phyloP scores from a whole-genome alignment of 2,888 invertebrate genomes.

The Branchinecta sandiegonensis region DNA sequence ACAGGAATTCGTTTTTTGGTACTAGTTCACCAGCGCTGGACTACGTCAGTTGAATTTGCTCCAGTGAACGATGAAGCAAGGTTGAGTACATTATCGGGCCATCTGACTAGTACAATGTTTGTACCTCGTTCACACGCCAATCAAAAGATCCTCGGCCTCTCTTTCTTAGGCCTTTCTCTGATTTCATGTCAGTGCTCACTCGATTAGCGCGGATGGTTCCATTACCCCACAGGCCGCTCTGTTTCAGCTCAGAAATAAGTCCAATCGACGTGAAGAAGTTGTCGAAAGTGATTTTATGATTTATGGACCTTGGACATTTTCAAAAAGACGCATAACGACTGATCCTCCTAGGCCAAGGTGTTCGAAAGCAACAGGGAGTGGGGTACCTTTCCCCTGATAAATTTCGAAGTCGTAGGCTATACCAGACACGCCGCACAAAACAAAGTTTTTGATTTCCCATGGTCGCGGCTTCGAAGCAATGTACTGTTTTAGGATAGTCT shows the following conservation, averaged over 20 bases:
- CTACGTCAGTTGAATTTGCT: constrained; percentile 27
- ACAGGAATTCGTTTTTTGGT: constrained; percentile 27
- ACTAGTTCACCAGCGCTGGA: constrained; percentile 27
- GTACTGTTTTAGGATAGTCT: constrained; percentile 29
- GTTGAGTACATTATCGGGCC: constrained; percentile 24
- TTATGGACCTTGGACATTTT: constrained; percentile 16
- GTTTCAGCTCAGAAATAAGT: constrained; percentile 21
- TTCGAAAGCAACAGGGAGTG: constrained; percentile 25
- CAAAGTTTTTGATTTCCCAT: constrained; percentile 30
- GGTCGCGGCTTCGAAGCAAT: constrained; percentile 31
- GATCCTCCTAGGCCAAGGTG: constrained; percentile 26
- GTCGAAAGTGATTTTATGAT: constrained; percentile 25
- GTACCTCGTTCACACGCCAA: too few relatives aligned
- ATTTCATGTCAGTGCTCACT: constrained; percentile 23
- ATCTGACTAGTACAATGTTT: too few relatives aligned
- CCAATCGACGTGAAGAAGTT: constrained; percentile 26
- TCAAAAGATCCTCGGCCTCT: constrained; percentile 19
- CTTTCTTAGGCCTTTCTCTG: constrained; percentile 30
- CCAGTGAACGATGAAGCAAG: constrained; percentile 30
- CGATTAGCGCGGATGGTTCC: constrained; percentile 23
- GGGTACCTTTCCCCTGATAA: constrained; percentile 32
- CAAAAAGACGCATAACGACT: constrained; percentile 25
- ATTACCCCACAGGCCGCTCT: constrained; percentile 21
- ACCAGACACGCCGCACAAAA: constrained; percentile 20
- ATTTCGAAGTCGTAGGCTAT: constrained; percentile 20